Conservation (phyloP, 2,888 invertebrate species). For the Pherbina coryleti region DNA sequence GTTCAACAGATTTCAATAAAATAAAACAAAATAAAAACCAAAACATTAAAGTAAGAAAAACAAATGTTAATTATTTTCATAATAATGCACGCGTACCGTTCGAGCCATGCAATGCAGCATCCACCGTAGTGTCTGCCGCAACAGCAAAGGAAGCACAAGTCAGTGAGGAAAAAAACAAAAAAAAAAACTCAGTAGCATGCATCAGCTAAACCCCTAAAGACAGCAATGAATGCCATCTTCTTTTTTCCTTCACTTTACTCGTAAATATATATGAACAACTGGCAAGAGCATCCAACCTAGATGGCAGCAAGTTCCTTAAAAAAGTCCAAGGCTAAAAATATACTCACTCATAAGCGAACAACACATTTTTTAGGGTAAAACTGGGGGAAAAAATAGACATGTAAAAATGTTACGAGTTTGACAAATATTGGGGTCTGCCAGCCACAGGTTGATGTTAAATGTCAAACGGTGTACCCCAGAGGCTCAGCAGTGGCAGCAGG, state of each 20-base stretch:
- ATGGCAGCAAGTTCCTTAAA: background rate
- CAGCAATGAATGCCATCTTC: background rate
- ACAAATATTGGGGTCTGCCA: constrained; percentile 26
- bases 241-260: background rate
- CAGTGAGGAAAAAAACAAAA: background rate
- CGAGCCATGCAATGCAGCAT: background rate
- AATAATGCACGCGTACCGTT: constrained; percentile 30
- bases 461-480: constrained; percentile 40
- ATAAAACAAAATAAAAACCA: constrained; percentile 27
- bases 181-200: constrained; percentile 8
- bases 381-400: constrained; percentile 5
- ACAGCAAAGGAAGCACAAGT: background rate
- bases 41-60: constrained; percentile 41
- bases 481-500: constrained; percentile 13
- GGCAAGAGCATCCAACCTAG: background rate
- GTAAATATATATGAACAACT: constrained; percentile 7
- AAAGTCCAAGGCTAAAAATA: background rate
- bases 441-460: constrained; percentile 47
- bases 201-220: background rate
- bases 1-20: constrained; percentile 52
- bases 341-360: too few species aligned
- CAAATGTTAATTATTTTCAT: constrained; percentile 52
- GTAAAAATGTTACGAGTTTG: constrained; percentile 11
- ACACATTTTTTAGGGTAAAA: constrained; percentile 5
- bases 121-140: constrained; percentile 27